phyloP scores from a whole-genome alignment of 2,113 vertebrate genomes.

The Leucosticte australis region DNA sequence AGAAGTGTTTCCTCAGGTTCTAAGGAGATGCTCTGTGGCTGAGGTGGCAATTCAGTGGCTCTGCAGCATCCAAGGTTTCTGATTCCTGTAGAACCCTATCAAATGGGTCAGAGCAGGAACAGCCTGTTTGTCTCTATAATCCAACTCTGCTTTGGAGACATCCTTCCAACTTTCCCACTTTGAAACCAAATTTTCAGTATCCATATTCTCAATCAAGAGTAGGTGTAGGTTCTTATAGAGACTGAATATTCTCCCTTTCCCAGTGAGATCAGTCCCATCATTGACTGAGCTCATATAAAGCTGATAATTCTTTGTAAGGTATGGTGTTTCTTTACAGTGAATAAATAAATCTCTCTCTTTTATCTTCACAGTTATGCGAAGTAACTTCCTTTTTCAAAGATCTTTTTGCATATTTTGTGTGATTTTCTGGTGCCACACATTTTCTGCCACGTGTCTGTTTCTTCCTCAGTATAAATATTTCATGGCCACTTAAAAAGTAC shows the following conservation, averaged over 20 bases:
- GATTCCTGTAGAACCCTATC: neutral
- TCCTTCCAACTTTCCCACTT: neutral
- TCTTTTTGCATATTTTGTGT: neutral
- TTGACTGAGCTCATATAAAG: neutral
- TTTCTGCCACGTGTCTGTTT: neutral
- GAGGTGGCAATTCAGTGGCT: neutral
- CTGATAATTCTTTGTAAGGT: neutral
- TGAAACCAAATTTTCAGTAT: neutral
- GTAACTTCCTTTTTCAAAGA: neutral
- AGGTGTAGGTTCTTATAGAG: neutral
- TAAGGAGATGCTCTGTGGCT: neutral
- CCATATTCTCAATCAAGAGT: neutral
- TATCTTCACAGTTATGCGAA: fast-evolving
- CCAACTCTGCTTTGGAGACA: neutral
- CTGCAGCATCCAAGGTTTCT: neutral
- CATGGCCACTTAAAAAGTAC: neutral
- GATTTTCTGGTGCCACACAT: neutral
- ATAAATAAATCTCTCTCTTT: neutral
- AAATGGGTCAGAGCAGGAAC: neutral
- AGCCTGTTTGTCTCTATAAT: neutral
- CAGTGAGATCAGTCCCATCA: neutral
- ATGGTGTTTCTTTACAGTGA: neutral
- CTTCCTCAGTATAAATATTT: neutral
- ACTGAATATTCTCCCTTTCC: neutral
- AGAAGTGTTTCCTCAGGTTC: neutral